Evolutionary conservation across 30 jellyfish, hydroid and myxozoan genomes (phyloP).

Genomic region (Aurelia coerulea): DNA sequence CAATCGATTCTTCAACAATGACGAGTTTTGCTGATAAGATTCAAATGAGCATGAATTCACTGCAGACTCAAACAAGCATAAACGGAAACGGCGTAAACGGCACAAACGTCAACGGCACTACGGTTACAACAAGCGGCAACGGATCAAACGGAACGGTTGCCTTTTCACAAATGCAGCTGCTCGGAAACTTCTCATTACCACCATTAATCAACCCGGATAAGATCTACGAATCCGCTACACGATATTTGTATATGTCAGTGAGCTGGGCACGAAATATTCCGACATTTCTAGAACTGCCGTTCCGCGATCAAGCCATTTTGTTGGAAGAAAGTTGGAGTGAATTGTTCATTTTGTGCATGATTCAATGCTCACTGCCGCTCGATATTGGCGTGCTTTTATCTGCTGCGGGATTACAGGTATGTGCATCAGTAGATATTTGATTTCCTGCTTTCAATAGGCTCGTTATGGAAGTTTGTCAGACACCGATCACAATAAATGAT

Average conservation of each 20-base stretch:
- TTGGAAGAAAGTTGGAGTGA: slow-evolving; percentile 99
- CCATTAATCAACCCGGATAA: slow-evolving; percentile 96
- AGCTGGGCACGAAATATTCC: slow-evolving; percentile 99
- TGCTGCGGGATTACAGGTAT: slow-evolving; percentile 95
- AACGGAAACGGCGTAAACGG: slow-evolving; percentile 40
- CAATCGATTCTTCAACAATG: slow-evolving; percentile 61
- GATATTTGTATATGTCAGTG: slow-evolving; percentile 91
- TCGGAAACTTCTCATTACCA: slow-evolving; percentile 82
- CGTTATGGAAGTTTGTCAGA: too few relatives aligned
- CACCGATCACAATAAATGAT: too few relatives aligned
- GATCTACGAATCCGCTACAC: slow-evolving; percentile 95
- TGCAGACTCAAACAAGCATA: slow-evolving; percentile 11
- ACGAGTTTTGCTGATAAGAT: slow-evolving; percentile 69
- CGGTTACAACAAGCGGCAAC: slow-evolving; percentile 47
- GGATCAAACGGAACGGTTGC: slow-evolving; percentile 60
- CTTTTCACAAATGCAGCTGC: slow-evolving; percentile 73
- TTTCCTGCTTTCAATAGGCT: not conserved
- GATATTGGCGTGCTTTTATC: slow-evolving; percentile 96
- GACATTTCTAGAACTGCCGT: slow-evolving; percentile 97
- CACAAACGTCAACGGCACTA: slow-evolving; percentile 5
- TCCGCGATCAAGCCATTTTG: slow-evolving; percentile 96
- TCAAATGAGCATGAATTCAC: slow-evolving; percentile 77
- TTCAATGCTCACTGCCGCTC: slow-evolving; percentile 94
- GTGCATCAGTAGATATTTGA: not conserved
- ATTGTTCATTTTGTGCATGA: slow-evolving; percentile 90